phyloP scores from a whole-genome alignment of 2,797 vertebrate genomes.

The Pristis pectinata region DNA sequence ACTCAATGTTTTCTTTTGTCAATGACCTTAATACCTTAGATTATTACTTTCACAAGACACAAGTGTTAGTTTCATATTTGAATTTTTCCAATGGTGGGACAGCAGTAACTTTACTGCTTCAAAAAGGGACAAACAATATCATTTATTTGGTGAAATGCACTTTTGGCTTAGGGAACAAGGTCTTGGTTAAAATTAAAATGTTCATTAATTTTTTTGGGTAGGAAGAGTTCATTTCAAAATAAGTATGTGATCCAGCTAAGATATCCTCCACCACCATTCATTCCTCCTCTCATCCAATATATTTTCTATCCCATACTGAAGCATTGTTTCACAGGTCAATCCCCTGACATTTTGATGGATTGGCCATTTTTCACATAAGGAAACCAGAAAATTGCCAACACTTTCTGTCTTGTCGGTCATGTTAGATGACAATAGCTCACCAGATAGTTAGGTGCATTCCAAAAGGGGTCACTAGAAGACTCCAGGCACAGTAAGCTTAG shows the following conservation, averaged over 20 bases:
- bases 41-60: slow-evolving; percentile 39
- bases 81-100: neutral
- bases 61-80: slow-evolving; percentile 4
- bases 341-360: neutral
- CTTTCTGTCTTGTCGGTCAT: neutral
- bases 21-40: slow-evolving; percentile 40
- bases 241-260: neutral
- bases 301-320: neutral
- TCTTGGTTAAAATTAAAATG: neutral
- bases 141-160: neutral
- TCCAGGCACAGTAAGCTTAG: too few relatives aligned
- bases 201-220: neutral
- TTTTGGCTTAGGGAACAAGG: neutral
- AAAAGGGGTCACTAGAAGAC: neutral
- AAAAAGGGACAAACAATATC: neutral
- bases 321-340: neutral
- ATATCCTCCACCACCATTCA: neutral
- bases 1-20: slow-evolving; percentile 39
- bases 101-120: neutral
- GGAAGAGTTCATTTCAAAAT: neutral
- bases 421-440: neutral
- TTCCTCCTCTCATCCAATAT: neutral
- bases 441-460: neutral
- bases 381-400: neutral
- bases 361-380: neutral